These are phyloP conservation scores for Omphaloscelis lunosa DNA, from an alignment of 2,888 invertebrate species.

Conservation along the genomic window DNA sequence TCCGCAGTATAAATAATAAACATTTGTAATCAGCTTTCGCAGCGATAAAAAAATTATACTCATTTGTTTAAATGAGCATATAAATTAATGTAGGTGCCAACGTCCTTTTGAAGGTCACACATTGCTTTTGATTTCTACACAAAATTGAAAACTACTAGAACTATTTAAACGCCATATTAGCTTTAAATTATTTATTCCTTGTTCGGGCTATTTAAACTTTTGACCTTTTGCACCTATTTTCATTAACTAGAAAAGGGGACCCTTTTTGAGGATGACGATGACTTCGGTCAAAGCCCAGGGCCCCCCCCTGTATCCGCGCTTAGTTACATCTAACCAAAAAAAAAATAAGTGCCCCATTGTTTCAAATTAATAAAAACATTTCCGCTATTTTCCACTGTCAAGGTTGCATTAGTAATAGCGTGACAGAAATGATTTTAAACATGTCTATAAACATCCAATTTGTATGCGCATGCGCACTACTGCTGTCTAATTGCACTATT, in stretches of 20 bases:
- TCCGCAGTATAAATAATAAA: not conserved
- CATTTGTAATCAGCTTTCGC: not conserved
- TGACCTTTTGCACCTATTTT: not conserved
- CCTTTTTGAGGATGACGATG: not conserved
- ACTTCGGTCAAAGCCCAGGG: not conserved
- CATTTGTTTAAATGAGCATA: not conserved
- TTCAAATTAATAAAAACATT: conserved; percentile 23
- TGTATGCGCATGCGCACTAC: conserved; percentile 46
- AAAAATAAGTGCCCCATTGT: conserved; percentile 25
- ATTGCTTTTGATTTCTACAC: not conserved
- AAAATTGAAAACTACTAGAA: conserved; percentile 8
- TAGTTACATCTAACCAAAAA: conserved; percentile 9
- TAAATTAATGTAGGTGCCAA: conserved; percentile 1
- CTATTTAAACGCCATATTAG: not conserved
- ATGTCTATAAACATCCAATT: conserved; percentile 34
- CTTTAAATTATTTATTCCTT: not conserved
- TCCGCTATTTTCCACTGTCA: conserved; percentile 50
- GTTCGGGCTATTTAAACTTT: not conserved
- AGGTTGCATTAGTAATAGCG: conserved; percentile 26
- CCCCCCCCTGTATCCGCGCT: not conserved
- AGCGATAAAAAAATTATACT: not conserved
- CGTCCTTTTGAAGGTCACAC: conserved; percentile 23
- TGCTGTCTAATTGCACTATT: conserved; percentile 53
- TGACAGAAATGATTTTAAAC: conserved; percentile 37
- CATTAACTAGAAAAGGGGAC: no score